Evolutionary conservation across 2,888 invertebrate species (phyloP).

Genomic region (Acanthopleura granulata): DNA sequence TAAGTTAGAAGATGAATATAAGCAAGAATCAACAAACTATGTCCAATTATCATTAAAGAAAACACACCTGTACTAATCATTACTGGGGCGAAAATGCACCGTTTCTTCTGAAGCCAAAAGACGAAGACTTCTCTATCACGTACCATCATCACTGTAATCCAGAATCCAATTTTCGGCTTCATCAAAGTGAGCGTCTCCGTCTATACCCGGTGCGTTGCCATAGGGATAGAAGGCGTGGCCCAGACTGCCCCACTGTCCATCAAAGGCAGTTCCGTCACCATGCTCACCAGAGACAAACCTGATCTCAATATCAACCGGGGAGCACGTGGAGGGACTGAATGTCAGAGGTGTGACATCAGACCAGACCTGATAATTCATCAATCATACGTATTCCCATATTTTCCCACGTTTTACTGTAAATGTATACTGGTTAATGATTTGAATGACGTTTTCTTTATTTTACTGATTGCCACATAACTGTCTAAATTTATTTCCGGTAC

Average conservation of each 20-base stretch:
- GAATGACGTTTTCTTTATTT: no score
- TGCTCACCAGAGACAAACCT: constrained; percentile 20
- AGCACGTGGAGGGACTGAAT: constrained; percentile 17
- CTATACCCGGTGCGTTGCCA: constrained; percentile 4
- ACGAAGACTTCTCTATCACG: neutral
- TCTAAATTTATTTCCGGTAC: no score
- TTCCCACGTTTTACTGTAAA: no score
- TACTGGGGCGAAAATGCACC: no score
- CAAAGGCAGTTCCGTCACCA: constrained; percentile 24
- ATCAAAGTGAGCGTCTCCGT: constrained; percentile 25
- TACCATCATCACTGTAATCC: neutral
- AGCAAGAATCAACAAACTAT: no score
- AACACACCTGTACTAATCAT: no score
- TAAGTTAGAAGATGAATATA: no score
- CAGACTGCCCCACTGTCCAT: constrained; percentile 22
- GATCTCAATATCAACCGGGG: constrained; percentile 23
- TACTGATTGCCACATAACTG: no score
- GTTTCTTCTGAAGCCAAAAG: no score
- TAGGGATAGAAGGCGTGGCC: constrained; percentile 25
- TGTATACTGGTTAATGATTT: no score
- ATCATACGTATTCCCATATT: no score
- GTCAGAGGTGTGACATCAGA: constrained; percentile 22
- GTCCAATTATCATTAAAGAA: no score
- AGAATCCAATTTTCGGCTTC: constrained; percentile 23
- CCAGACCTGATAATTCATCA: constrained; percentile 22